Percentiles rank a stretch among this genome's conserved stretches.
phyloP scores from a whole-genome alignment of 2,797 vertebrate species.

The Paguma larvata region DNA sequence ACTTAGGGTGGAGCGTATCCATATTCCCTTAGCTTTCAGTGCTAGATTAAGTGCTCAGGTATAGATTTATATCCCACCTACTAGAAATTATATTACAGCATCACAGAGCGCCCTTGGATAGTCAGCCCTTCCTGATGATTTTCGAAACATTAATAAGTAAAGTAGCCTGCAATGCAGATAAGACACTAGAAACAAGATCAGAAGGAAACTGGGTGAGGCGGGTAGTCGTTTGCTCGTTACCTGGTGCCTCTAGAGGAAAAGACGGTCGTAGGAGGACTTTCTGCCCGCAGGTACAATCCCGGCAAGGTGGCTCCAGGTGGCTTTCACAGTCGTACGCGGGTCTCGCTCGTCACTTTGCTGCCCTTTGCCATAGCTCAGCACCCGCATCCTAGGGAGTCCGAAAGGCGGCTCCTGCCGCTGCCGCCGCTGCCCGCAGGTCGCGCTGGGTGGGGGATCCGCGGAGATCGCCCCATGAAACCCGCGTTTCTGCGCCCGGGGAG shows the following conservation, averaged over 20 bases:
- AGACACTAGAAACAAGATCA: conserved; percentile 80
- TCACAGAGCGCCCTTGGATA: conserved; percentile 78
- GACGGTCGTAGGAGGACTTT: conserved; percentile 84
- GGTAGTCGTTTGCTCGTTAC: conserved; percentile 85
- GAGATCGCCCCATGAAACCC: conserved; percentile 83
- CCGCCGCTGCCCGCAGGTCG: conserved; percentile 79
- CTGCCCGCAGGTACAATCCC: conserved; percentile 86
- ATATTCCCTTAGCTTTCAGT: conserved; percentile 64
- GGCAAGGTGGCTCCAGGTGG: conserved; percentile 84
- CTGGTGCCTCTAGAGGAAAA: conserved; percentile 88
- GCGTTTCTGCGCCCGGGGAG: conserved; percentile 75
- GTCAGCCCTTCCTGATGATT: conserved; percentile 80
- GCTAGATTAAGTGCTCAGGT: conserved; percentile 73
- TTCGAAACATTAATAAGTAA: conserved; percentile 88
- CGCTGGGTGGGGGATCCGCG: conserved; percentile 83
- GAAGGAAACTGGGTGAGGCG: conserved; percentile 79
- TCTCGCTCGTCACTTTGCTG: conserved; percentile 84
- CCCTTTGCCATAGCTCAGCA: conserved; percentile 86
- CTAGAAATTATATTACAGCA: conserved; percentile 74
- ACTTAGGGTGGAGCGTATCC: conserved; percentile 72
- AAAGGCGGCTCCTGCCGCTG: conserved; percentile 80
- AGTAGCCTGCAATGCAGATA: conserved; percentile 89
- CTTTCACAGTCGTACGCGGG: conserved; percentile 80
- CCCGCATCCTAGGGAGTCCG: conserved; percentile 86
- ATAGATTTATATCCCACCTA: conserved; percentile 77